Base-by-base conservation (phyloP, 2,888 invertebrate genomes). In the Andrena camellia region DNA sequence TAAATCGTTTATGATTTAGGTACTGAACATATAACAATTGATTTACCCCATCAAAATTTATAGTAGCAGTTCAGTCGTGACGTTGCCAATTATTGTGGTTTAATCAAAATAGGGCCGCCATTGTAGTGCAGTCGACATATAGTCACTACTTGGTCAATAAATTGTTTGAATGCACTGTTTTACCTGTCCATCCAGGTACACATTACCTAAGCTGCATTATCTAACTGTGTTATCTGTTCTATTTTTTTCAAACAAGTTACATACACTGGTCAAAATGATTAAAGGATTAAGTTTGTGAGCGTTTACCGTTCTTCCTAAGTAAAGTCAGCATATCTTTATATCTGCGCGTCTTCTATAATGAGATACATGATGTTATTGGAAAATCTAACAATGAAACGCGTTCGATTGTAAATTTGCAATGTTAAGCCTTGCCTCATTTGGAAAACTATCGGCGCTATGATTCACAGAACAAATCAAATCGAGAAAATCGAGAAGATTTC, bases 401-500 rank as follows among this genome's bases (percentile, higher is more conserved):
- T 17, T 5, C 17, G 17, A 42, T 42, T 42, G 42, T 4, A 42
- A 42, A 42, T 17, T 17, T 1, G 42, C 42, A 5, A 17, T 42
- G 17, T 17, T 42, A 42, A 42, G 5, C 4, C 2, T 42, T 42
- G 42, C 42, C 17, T 17, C 42, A 17, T 17, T 17, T 42, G 17
- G 5, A 42, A 4, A 42, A 42, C 5, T 17, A 42, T 42, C 42
- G 17, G 17, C 42, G 42, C 4, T 17, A 42, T 42, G 42, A 17
- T 42, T 42, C 4, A 4, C 10, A 13, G 42, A 42, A 13, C 5
- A 42, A 42, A 17, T 42, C 17, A 42, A 48, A 23, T 50, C 13
- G 50, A 52, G 72, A 63, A 62, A 66, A 57, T 60, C 17, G 54
- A 48, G 50, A 60, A 35, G 48, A 54, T 76, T 85, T 63, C 72